Conservation (phyloP, 2,113 vertebrate species). For the Mohoua ochrocephala region DNA sequence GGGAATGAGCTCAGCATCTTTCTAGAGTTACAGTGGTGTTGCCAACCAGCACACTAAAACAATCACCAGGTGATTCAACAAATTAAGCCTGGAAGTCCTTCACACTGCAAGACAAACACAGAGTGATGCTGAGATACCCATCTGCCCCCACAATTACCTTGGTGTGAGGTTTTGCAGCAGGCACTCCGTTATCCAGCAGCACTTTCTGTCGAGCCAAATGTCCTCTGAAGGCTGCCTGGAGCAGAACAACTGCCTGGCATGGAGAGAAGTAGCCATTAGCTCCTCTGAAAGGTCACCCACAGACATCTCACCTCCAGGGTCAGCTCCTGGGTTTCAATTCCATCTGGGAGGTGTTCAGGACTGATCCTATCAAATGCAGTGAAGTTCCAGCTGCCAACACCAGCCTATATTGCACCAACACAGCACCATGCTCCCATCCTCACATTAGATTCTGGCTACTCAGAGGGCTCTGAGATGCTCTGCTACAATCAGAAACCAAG, state of each 20-base stretch:
- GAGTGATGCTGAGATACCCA: neutral
- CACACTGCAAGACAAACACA: neutral
- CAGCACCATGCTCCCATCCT: neutral
- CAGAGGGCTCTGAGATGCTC: neutral
- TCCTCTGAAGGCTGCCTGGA: slow-evolving; percentile 82
- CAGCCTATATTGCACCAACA: neutral
- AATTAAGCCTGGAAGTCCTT: neutral
- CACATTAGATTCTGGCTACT: neutral
- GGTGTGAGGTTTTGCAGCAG: neutral
- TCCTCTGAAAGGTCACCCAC: neutral
- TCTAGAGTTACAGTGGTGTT: neutral
- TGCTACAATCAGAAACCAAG: neutral
- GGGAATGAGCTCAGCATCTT: neutral
- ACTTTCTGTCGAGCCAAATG: slow-evolving; percentile 73
- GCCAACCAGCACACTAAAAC: neutral
- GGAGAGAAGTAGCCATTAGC: neutral
- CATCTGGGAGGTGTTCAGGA: neutral
- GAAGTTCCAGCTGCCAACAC: neutral
- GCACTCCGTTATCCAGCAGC: neutral
- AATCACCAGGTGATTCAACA: neutral
- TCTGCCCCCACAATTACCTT: slow-evolving; percentile 35
- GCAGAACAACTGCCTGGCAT: slow-evolving; percentile 67
- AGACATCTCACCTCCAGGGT: neutral
- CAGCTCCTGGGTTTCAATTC: neutral
- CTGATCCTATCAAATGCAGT: neutral